Base-by-base conservation (phyloP, 2,797 vertebrate species). In the Botia almorhae region DNA sequence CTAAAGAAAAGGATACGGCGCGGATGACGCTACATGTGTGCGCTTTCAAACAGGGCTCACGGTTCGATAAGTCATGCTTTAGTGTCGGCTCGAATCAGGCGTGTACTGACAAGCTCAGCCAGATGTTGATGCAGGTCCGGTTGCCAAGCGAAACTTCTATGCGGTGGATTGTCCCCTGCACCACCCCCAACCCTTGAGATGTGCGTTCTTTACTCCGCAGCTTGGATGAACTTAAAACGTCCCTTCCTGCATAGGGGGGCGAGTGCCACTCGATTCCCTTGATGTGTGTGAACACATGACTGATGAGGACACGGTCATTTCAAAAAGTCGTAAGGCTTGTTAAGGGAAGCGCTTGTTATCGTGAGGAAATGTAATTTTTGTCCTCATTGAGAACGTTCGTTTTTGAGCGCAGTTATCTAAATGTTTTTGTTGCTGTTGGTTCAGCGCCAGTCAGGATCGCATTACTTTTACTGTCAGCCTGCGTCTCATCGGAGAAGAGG, bases 291-390 rank as follows among this genome's bases (percentile, higher is more conserved):
- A 83, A 83, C 87, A 87, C 86, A 88, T 90, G 90, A 90, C 81
- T 72, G 83, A 84, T 87, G 91, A 89, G 88, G 84, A 91, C 91
- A 90, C 87, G 87, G 89, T 87, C 87, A 87, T 85, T 91, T 88
- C 80, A 79, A 87, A 87, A 86, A 87, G 90, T 86, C 82, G 87
- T 84, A 85, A 82, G 85, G 88, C 87, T 87, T 92, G 92, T 93
- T 94, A 93, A 92, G 91, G 92, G 90, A 92, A 94, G 91, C 89
- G 87, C 92, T 92, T 93, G 92, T 94, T 94, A 94, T 93, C 91
- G 90, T 91, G 90, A 94, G 93, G 93, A 95, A 94, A 94, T 94
- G 92, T 94, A 92, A 94, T 94, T 94, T 94, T 92, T 94, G 93
- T 95, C 91, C 93, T 94, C 91, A 93, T 92, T 94, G 93, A 94